phyloP scores from a whole-genome alignment of 2,888 invertebrate species.

The Spilosoma lubricipeda region DNA sequence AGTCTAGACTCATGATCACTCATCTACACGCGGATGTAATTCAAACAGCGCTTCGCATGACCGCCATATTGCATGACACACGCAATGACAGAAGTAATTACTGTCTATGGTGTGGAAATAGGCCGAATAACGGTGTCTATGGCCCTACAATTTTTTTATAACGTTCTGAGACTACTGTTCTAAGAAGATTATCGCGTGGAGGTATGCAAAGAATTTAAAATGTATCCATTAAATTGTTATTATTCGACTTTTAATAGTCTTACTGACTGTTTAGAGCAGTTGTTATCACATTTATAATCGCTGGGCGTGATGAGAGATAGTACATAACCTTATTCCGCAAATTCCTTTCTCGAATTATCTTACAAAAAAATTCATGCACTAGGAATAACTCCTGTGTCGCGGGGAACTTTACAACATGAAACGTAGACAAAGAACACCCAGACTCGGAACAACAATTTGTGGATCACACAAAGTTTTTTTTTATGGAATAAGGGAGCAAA shows the following conservation, averaged over 20 bases:
- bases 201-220: constrained; percentile 4
- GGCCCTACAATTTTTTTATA: constrained; percentile 26
- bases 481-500: no score
- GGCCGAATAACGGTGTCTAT: constrained; percentile 45
- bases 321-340: no score
- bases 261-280: neutral
- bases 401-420: no score
- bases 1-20: constrained; percentile 41
- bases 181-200: constrained; percentile 4
- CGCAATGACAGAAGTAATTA: constrained; percentile 41
- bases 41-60: constrained; percentile 31
- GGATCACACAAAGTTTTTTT: no score
- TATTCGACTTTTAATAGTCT: neutral
- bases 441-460: no score
- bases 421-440: no score
- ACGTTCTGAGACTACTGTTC: constrained; percentile 11
- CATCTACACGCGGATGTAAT: constrained; percentile 30
- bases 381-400: no score
- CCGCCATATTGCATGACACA: constrained; percentile 44
- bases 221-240: neutral
- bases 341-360: no score
- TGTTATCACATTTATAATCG: neutral
- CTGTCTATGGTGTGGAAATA: constrained; percentile 37
- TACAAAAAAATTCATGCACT: no score
- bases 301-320: no score